Base-by-base conservation (phyloP, 1,140 invertebrate genomes). In the Aethina tumida region DNA sequence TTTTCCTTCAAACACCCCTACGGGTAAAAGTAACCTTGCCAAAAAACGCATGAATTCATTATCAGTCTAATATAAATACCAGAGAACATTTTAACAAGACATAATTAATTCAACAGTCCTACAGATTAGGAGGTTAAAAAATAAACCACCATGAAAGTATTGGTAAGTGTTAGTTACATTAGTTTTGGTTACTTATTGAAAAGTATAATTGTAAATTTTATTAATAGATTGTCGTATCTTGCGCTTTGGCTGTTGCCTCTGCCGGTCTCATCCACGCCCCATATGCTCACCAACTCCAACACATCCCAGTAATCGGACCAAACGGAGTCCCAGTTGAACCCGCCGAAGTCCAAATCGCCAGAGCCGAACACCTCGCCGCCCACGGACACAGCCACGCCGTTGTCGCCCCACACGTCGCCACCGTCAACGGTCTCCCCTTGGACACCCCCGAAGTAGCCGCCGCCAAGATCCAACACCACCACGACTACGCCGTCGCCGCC, bases 381-480 rank as follows among this genome's bases (percentile, higher is more conserved):
- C 62, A 70, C 20, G 68, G n/a, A n/a, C n/a, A n/a, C n/a, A n/a
- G n/a, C n/a, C n/a, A n/a, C 10, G 24, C 33, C n/a, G 16, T 41
- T 21, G 46, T 30, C 17, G 41, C 28, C 6, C 21, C 43, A 22
- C 35, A 46, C 15, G 15, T 34, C 53, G 60, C 46, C 50, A 57
- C 45, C 3, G 40, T 43, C 40, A 63, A 69, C 21, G 72, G 70
- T 8, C 64, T 73, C 4, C 73, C 74, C 13, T 56, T 74, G 2
- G 74, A 79, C 46, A 77, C 74, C 2, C 67, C 73, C 30, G 75
- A 77, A 53, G 76, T 78, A 3, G 68, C 73, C 32, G 69, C 70
- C 21, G 75, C 75, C 18, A 76, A 75, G 49, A 67, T 68, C 1
- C 62, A 69, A 24, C 75, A 78, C 49, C 74, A 70, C 59, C 67